A percentile compares a stretch with the other conserved stretches of the same genome.
These are phyloP conservation scores for Sphaerophoria taeniata DNA, from an alignment of 2,888 invertebrate genomes.

Conservation along the genomic window DNA sequence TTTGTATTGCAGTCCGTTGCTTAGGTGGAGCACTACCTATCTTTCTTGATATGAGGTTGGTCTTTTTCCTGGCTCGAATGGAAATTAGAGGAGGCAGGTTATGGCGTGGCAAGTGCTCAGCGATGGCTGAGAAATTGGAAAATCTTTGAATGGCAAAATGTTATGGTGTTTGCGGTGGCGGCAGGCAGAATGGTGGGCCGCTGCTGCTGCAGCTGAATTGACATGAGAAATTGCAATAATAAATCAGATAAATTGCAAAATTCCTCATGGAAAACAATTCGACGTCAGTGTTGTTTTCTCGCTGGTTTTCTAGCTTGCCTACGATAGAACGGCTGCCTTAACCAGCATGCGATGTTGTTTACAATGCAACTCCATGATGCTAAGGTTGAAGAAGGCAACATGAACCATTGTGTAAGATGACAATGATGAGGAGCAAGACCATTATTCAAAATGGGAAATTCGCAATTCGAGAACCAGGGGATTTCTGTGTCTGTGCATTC, in stretches of 20 bases:
- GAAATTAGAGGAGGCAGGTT: constrained; percentile 60
- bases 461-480: constrained; percentile 16
- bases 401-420: constrained; percentile 49
- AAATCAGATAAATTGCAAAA: constrained; percentile 74
- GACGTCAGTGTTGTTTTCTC: constrained; percentile 71
- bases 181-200: constrained; percentile 3
- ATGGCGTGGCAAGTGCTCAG: constrained; percentile 62
- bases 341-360: neutral
- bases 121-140: constrained; percentile 72
- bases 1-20: constrained; percentile 49
- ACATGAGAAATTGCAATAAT: constrained; percentile 74
- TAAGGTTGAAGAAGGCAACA: constrained; percentile 25
- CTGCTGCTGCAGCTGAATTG: constrained; percentile 52
- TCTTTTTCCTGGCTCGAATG: constrained; percentile 52
- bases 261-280: constrained; percentile 73
- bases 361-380: constrained; percentile 15
- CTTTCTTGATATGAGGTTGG: constrained; percentile 61
- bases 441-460: constrained; percentile 47
- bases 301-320: constrained; percentile 22
- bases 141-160: constrained; percentile 48
- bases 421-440: constrained; percentile 58
- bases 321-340: neutral
- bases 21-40: constrained; percentile 55
- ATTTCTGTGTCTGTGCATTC: constrained; percentile 10
- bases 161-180: neutral